These are phyloP conservation scores for Rhopilema esculentum DNA, from an alignment of 30 jellyfish, hydroid and myxozoan genomes.

Conservation along the genomic window DNA sequence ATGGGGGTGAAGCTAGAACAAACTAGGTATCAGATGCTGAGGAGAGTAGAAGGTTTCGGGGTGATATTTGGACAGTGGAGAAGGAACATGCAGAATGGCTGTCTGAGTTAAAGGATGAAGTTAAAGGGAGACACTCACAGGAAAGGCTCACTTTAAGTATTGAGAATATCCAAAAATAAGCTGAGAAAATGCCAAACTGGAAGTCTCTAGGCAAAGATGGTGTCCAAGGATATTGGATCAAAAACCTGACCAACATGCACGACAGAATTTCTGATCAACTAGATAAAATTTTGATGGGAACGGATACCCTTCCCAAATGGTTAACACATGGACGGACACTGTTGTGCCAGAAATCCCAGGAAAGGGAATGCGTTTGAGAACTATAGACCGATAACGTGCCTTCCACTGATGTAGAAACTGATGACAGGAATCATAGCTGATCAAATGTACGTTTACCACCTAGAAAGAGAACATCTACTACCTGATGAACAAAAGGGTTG, in stretches of 20 bases:
- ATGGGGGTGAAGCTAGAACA: conserved; percentile 44
- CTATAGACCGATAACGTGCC: background rate
- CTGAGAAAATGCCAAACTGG: conserved; percentile 15
- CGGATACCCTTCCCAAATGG: background rate
- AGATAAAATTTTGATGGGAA: conserved; percentile 28
- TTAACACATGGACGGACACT: background rate
- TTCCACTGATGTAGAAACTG: background rate
- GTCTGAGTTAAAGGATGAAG: conserved; percentile 46
- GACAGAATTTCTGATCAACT: conserved; percentile 23
- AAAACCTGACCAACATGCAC: conserved; percentile 30
- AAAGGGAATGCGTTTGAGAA: background rate
- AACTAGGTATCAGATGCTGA: conserved; percentile 65
- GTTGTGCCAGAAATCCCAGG: background rate
- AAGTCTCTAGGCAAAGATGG: conserved; percentile 18
- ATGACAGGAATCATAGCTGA: conserved; percentile 30
- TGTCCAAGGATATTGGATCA: conserved; percentile 50
- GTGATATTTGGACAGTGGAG: conserved; percentile 38
- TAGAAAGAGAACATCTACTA: conserved; percentile 23
- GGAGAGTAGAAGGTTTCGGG: conserved; percentile 54
- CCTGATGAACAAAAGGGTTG: too few species aligned
- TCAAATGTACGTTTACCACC: conserved; percentile 3
- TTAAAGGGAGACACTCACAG: conserved; percentile 49
- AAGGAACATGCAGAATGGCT: conserved; percentile 50
- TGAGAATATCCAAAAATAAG: conserved; percentile 32
- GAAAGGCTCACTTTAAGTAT: conserved; percentile 48